Conservation (phyloP, 2,888 invertebrate species). For the Agonopterix arenella region DNA sequence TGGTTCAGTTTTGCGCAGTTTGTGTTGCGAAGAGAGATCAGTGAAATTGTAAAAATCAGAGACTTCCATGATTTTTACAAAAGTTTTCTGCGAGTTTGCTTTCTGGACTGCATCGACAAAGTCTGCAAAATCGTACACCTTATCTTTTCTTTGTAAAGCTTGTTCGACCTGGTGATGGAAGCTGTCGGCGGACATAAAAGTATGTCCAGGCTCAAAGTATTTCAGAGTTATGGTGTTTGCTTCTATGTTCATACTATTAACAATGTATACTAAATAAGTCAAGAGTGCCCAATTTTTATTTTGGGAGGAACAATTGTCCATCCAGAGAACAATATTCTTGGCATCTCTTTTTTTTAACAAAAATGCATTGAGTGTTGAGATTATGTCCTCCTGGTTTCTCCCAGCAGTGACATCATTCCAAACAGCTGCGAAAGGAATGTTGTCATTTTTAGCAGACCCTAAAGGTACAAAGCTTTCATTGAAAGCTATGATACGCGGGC, state of each 20-base stretch:
- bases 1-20: conserved; percentile 4
- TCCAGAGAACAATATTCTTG: conserved; percentile 2
- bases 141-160: conserved; percentile 7
- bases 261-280: conserved; percentile 6
- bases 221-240: conserved; percentile 3
- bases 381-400: conserved; percentile 10
- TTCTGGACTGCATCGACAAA: conserved; percentile 5
- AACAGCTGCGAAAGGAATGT: conserved; percentile 8
- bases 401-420: conserved; percentile 12
- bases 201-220: conserved; percentile 7
- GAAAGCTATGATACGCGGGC: conserved; percentile 14
- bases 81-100: conserved; percentile 5
- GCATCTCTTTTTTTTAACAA: conserved; percentile 8
- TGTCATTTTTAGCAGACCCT: conserved; percentile 2
- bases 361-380: conserved; percentile 8
- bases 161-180: conserved; percentile 11
- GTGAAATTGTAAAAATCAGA: conserved; percentile 5
- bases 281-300: conserved; percentile 9
- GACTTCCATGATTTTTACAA: conserved; percentile 9
- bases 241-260: conserved; percentile 1
- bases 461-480: conserved; percentile 16
- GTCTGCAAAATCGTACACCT: conserved; percentile 10
- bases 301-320: conserved; percentile 9
- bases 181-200: conserved; percentile 7
- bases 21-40: conserved; percentile 6